Base-by-base conservation (phyloP, 2,888 invertebrate genomes). In the Imbricaverruca yamaguchii region DNA sequence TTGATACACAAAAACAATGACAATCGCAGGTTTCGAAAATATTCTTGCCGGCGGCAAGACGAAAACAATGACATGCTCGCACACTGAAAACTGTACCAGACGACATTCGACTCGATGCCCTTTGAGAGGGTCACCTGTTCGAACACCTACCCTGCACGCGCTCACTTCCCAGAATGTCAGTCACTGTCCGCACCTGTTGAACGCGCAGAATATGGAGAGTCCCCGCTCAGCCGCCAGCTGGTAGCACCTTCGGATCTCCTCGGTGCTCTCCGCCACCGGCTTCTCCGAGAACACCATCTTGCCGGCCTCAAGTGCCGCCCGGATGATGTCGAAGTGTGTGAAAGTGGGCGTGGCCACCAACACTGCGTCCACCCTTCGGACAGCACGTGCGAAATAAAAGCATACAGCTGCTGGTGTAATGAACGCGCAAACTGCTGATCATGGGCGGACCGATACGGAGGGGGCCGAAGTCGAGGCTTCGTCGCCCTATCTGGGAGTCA, bases 271-370 rank as follows among this genome's bases (percentile, higher is more conserved):
- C 0, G 91, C 90, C 15, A 92, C 89, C 0, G 92, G 92, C 85
- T 92, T 92, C 86, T 92, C 92, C 84, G 91, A 91, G 86, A 91
- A 92, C 0, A 92, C 91, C 39, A 90, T 90, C 85, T 92, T 92
- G 83, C 89, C 89, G 81, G 89, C 87, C 15, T 88, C 87, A 69
- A 91, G 86, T 1, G 90, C 88, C 82, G 88, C 88, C 0, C 88
- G 88, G 0, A 91, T 89, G 25, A 91, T 89, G 10, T 86, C 87
- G 84, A 90, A 90, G 85, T 91, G 91, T 0, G 91, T 89, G 86
- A 86, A 88, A 0, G 91, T 91, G 0, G 91, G 91, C 0, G 91
- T 90, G 0, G 89, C 88, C 39, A 91, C 88, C 81, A 91, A 86
- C 0, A 91, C 89, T 21, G 89, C 89, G 74, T 88, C 87, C 0